Percentiles rank a stretch among this genome's conserved stretches.
Evolutionary conservation across 2,888 invertebrate species (phyloP).

Genomic region (Melanchra persicariae): DNA sequence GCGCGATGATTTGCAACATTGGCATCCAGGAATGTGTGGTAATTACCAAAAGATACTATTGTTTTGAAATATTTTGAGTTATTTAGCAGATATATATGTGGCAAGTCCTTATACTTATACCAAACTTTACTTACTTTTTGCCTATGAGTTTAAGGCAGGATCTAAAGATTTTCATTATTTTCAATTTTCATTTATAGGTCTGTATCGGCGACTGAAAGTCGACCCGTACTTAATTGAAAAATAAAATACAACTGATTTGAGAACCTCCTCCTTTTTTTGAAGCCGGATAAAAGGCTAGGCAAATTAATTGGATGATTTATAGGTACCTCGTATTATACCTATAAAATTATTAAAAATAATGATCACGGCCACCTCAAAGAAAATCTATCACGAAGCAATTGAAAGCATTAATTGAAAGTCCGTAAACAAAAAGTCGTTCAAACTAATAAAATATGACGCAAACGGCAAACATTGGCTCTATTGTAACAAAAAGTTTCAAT

Average conservation of each 20-base stretch:
- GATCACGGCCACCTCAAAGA: slow-evolving; percentile 26
- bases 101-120: too few relatives aligned
- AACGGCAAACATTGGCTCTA: slow-evolving; percentile 64
- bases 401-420: slow-evolving; percentile 56
- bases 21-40: slow-evolving; percentile 70
- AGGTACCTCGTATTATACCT: not conserved
- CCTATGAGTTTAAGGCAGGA: not conserved
- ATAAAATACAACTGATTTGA: too few relatives aligned
- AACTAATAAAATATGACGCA: slow-evolving; percentile 63
- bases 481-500: slow-evolving; percentile 71
- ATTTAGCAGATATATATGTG: slow-evolving; percentile 39
- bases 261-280: too few relatives aligned
- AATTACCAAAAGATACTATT: slow-evolving; percentile 55
- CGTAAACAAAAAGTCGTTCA: slow-evolving; percentile 59
- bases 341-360: slow-evolving; percentile 16
- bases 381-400: slow-evolving; percentile 49
- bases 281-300: too few relatives aligned
- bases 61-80: slow-evolving; percentile 44
- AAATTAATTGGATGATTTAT: not conserved
- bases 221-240: too few relatives aligned
- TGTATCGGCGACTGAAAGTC: too few relatives aligned
- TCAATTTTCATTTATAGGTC: too few relatives aligned
- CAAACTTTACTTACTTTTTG: not conserved
- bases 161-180: too few relatives aligned
- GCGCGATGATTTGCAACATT: slow-evolving; percentile 72